Percentiles rank a stretch among this genome's conserved stretches.
These are phyloP conservation scores for Gyps fulvus DNA, from an alignment of 2,113 vertebrate genomes.

Conservation along the genomic window DNA sequence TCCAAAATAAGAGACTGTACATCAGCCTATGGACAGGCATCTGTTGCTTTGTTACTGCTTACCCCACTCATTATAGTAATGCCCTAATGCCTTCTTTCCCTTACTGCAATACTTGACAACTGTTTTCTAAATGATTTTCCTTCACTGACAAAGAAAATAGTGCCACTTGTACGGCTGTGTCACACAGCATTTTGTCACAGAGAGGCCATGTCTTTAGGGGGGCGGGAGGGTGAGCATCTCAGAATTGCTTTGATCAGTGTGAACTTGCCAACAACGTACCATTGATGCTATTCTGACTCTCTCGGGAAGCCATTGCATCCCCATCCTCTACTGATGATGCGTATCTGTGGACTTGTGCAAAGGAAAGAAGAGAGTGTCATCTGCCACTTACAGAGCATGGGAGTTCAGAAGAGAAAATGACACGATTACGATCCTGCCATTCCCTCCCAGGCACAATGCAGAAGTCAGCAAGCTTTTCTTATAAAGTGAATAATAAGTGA, in stretches of 20 bases:
- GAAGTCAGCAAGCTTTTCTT: not conserved
- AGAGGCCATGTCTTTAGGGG: not conserved
- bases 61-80: not conserved
- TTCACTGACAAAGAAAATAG: not conserved
- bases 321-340: conserved; percentile 27
- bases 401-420: not conserved
- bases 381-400: not conserved
- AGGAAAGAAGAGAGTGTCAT: conserved; percentile 5
- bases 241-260: conserved; percentile 41
- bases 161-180: not conserved
- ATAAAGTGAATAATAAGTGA: not conserved
- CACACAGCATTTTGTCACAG: conserved; percentile 1
- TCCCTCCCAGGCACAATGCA: not conserved
- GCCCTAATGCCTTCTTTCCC: not conserved
- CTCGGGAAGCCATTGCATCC: not conserved
- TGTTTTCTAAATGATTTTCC: not conserved
- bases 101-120: not conserved
- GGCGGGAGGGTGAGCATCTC: not conserved
- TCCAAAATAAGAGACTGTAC: not conserved
- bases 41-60: conserved; percentile 21
- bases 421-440: not conserved
- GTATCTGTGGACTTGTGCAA: conserved; percentile 8
- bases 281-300: conserved; percentile 9
- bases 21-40: not conserved
- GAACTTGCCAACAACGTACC: conserved; percentile 7